Evolutionary conservation across 2,113 vertebrate species (phyloP).

Genomic region (Geococcyx californianus): DNA sequence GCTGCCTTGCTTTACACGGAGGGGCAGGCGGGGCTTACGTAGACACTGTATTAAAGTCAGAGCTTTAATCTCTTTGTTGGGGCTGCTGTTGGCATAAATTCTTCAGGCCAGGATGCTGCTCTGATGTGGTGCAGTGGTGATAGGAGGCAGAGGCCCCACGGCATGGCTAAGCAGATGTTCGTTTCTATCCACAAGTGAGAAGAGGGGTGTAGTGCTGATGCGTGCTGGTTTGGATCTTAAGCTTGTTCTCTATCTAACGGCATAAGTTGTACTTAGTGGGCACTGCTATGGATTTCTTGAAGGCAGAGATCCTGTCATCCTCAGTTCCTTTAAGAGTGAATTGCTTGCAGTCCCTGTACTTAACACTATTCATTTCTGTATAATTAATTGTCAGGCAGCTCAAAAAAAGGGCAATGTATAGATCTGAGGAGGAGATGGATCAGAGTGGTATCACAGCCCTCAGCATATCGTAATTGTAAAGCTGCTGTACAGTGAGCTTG

Average conservation of each 20-base stretch:
- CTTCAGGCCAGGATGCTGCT: neutral
- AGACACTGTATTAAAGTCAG: neutral
- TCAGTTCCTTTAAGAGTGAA: neutral
- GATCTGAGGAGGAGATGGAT: conserved; percentile 35
- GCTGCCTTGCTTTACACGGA: neutral
- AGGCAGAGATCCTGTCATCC: neutral
- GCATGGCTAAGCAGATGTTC: neutral
- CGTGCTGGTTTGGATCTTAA: neutral
- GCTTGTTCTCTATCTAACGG: neutral
- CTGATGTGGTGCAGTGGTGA: neutral
- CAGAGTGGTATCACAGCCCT: conserved; percentile 17
- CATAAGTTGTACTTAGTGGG: neutral
- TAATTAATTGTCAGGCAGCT: conserved; percentile 46
- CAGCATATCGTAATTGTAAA: neutral
- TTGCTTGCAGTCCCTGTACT: neutral
- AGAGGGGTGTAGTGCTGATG: neutral
- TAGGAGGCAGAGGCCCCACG: neutral
- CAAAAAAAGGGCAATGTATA: neutral
- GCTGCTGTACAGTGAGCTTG: conserved; percentile 24
- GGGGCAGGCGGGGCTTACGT: neutral
- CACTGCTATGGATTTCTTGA: neutral
- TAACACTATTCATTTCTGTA: neutral
- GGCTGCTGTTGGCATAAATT: neutral
- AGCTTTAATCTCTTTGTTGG: neutral
- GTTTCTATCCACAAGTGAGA: neutral